These are phyloP conservation scores for Amazona ochrocephala DNA, from an alignment of 2,797 vertebrate species.

Conservation along the genomic window DNA sequence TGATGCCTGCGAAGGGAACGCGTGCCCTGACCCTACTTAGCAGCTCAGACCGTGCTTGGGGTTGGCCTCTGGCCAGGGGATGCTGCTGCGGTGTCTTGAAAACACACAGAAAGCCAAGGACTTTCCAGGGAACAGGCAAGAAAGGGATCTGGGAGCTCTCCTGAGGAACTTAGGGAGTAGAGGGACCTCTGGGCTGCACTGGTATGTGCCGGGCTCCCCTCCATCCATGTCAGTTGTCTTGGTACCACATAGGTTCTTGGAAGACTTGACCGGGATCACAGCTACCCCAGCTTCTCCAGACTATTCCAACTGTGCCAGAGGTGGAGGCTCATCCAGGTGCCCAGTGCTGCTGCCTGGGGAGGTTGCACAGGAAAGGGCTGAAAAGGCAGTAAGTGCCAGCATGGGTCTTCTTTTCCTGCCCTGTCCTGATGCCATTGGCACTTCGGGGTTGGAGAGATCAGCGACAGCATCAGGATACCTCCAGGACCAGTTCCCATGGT, in stretches of 20 bases:
- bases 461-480: background rate
- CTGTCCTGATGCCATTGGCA: background rate
- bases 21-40: background rate
- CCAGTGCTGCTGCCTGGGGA: background rate
- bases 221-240: background rate
- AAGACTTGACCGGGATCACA: rapidly evolving
- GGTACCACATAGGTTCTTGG: background rate
- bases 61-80: slow-evolving; percentile 1
- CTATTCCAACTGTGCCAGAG: background rate
- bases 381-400: background rate
- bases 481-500: background rate
- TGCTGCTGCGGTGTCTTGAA: background rate
- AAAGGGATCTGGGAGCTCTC: background rate
- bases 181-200: background rate
- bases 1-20: background rate
- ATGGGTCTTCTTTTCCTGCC: background rate
- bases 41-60: background rate
- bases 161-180: background rate
- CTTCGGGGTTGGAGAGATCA: background rate
- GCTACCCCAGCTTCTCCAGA: background rate
- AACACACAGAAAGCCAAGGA: slow-evolving; percentile 40
- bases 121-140: slow-evolving; percentile 19
- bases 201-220: background rate
- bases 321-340: background rate
- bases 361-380: background rate